Evolutionary conservation across 2,113 vertebrate species (phyloP), one percentile per base, ranked within the genome.

Genomic region (Mustelus asterias): DNA sequence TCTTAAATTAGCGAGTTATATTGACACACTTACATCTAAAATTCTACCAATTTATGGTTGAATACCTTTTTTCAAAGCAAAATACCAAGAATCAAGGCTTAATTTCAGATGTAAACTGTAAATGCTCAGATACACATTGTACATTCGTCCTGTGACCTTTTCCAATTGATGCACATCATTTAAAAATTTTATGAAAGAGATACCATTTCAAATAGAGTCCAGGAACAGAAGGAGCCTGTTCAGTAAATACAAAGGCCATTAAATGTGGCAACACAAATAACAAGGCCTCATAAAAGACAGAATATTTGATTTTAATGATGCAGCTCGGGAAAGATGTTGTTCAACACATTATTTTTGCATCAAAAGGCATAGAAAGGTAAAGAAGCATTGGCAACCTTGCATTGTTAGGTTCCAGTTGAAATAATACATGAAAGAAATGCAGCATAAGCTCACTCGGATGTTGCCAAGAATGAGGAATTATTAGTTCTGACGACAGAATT

Each of bases 121-220:
- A 16, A 72, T 54, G 54, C 94, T 95, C 8, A n/a, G 72, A 54
- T 54, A 2, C 5, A 76, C 41, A 95, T 8, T 29, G 29, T 44
- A 95, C 26, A 67, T 48, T 48, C 41, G 48, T 90, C 88, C 88
- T 95, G 37, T 76, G 67, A 58, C 26, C 14, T 3, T 69, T 41
- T 78, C 48, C 54, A 85, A 95, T 37, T 37, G 20, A 80, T 60
- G 65, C 33, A 86, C 67, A 44, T 98, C 99, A 99, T 97, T 98
- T 97, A 96, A 99, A 97, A 98, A 99, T 98, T 97, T 99, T 99
- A 97, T 99, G 99, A 97, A 98, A 98, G 33, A 99, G 99, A 97
- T 98, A 98, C 22, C 18, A 88, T 48, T 88, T 54, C 41, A 54
- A 88, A 48, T 88, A 18, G 20, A 88, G 85, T 10, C 7, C 5